Base-by-base conservation (phyloP, 2,797 vertebrate genomes). In the Apodemus agrarius region DNA sequence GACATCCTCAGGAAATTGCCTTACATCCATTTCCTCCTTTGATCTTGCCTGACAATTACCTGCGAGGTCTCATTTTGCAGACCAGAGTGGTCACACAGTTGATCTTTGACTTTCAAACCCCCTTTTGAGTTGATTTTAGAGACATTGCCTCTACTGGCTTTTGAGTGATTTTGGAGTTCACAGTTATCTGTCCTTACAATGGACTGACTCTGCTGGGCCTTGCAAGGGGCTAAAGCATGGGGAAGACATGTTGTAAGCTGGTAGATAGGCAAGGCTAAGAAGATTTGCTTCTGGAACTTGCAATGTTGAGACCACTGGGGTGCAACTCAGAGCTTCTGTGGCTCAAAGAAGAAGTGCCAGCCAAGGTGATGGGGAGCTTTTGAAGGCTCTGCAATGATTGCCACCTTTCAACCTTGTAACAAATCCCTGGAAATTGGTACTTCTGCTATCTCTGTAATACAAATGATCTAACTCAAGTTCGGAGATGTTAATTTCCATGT, bases 1-100 rank as follows among this genome's bases (percentile, higher is more conserved):
- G 49, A 90, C 63, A 72, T n/a, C 67, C 72, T 91, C 65, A 83
- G 54, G 19, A 84, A 63, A 97, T 94, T 43, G 21, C 24, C 76
- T 93, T 79, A 34, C 90, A 72, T 93, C 37, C 34, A 49, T 93
- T 96, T 95, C 78, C 67, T 96, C 61, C 80, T 95, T 93, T 95
- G 72, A 85, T 92, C 7, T 52, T 69, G 31, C 31, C 72, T 93
- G 78, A 89, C 74, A 96, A 88, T 61, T 6, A 67, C 59, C 63
- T 82, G 6, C 92, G 57, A 81, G 46, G 21, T 52, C 49, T 95
- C 95, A 94, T 95, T 93, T 94, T 80, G 86, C 54, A 95, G 46
- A 92, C 21, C 37, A 93, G 90, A 87, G 72, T 81, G 76, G 31
- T 74, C 72, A 93, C 26, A 21, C n/a, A 81, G 46, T n/a, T 96